Evolutionary conservation across 2,888 invertebrate genomes (phyloP).

Genomic region (Saturnia japonica): DNA sequence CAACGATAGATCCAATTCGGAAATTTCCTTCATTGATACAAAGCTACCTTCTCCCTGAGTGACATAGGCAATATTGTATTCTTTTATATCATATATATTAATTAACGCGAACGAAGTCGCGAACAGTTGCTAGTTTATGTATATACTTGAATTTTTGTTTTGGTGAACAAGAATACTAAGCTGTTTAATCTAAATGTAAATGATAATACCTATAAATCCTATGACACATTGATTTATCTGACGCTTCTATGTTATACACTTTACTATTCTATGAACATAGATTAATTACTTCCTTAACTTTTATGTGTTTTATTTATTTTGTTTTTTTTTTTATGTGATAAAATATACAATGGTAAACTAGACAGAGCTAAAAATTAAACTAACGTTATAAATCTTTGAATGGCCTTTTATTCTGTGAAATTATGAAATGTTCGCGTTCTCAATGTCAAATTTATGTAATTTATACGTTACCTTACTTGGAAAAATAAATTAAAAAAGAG

Average conservation of each 20-base stretch:
- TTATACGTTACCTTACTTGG: not conserved
- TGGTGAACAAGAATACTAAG: not conserved
- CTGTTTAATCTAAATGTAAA: not conserved
- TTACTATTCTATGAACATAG: not conserved
- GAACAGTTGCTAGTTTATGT: no score
- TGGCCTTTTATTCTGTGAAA: not conserved
- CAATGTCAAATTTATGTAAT: not conserved
- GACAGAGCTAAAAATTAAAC: not conserved
- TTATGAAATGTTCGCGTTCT: not conserved
- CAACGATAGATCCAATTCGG: no score
- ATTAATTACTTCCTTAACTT: not conserved
- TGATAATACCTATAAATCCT: no score
- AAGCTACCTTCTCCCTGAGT: no score
- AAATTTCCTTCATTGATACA: no score
- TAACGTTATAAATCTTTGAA: not conserved
- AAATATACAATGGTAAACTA: not conserved
- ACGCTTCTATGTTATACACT: no score
- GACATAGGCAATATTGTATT: no score
- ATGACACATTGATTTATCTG: no score
- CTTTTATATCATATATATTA: no score
- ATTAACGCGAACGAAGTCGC: no score
- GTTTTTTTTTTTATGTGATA: not conserved
- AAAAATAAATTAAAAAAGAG: not conserved
- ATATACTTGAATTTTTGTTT: not conserved
- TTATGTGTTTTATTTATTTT: not conserved